Conservation (phyloP, 2,113 vertebrate species). For the Toxostoma redivivum region DNA sequence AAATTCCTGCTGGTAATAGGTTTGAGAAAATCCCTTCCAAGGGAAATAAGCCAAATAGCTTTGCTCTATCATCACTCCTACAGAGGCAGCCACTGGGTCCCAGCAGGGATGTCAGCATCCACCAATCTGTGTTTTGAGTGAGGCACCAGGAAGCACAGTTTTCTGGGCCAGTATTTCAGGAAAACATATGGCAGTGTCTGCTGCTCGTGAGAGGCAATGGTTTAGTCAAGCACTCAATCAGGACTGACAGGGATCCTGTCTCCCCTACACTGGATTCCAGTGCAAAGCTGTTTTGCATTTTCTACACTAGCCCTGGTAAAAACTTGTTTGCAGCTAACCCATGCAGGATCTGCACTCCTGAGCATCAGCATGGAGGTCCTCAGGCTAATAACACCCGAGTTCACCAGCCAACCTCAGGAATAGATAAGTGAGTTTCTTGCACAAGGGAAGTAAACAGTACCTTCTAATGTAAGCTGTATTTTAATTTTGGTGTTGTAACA, state of each 20-base stretch:
- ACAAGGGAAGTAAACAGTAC: neutral
- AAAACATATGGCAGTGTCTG: neutral
- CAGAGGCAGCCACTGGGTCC: neutral
- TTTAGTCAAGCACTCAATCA: neutral
- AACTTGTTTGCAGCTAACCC: neutral
- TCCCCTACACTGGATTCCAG: neutral
- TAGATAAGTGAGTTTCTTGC: neutral
- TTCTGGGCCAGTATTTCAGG: slow-evolving; percentile 9
- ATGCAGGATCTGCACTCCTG: neutral
- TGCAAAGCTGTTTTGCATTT: neutral
- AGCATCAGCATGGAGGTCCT: neutral
- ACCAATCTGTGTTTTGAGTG: neutral
- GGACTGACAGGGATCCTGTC: neutral
- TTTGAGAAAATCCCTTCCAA: neutral
- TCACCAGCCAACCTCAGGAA: neutral
- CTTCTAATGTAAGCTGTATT: neutral
- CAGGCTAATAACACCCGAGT: neutral
- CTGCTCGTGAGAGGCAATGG: neutral
- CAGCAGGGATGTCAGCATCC: neutral
- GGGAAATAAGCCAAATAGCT: slow-evolving; percentile 21
- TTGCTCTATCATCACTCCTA: neutral
- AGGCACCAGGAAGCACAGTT: neutral
- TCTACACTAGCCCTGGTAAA: neutral
- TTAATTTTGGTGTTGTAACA: neutral
- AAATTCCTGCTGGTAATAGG: neutral